phyloP scores from a whole-genome alignment of 2,797 vertebrate species.

The Cossypha caffra region DNA sequence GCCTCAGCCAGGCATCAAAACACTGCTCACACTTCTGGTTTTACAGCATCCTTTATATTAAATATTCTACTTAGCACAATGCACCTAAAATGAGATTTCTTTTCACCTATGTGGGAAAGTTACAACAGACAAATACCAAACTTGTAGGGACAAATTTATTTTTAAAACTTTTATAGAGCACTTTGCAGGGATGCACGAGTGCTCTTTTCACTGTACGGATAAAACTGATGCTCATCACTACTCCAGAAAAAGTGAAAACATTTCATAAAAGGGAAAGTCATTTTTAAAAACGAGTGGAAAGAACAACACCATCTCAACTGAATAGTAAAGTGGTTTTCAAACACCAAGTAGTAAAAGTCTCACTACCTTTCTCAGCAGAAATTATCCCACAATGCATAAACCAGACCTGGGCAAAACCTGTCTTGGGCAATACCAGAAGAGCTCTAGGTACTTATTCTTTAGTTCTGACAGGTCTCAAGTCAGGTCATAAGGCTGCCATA shows the following conservation, averaged over 20 bases:
- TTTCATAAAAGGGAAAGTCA: not conserved
- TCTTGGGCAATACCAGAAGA: not conserved
- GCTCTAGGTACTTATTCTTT: not conserved
- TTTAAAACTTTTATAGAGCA: not conserved
- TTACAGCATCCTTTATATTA: not conserved
- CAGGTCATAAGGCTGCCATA: not conserved
- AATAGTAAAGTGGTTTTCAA: not conserved
- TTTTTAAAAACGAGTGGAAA: not conserved
- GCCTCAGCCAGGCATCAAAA: not conserved
- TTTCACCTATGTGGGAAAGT: not conserved
- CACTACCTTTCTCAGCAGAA: not conserved
- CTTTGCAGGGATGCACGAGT: not conserved
- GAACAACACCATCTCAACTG: not conserved
- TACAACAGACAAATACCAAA: not conserved
- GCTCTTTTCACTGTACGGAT: fast-evolving
- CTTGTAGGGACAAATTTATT: not conserved
- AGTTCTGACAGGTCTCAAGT: not conserved
- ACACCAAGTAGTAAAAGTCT: not conserved
- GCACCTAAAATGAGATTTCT: not conserved
- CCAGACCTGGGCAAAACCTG: not conserved
- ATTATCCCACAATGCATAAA: not conserved
- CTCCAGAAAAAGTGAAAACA: not conserved
- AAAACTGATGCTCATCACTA: not conserved
- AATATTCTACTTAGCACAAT: not conserved
- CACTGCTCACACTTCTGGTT: not conserved